Conservation (phyloP, 2,797 vertebrate species). For the Sarcophilus harrisii region DNA sequence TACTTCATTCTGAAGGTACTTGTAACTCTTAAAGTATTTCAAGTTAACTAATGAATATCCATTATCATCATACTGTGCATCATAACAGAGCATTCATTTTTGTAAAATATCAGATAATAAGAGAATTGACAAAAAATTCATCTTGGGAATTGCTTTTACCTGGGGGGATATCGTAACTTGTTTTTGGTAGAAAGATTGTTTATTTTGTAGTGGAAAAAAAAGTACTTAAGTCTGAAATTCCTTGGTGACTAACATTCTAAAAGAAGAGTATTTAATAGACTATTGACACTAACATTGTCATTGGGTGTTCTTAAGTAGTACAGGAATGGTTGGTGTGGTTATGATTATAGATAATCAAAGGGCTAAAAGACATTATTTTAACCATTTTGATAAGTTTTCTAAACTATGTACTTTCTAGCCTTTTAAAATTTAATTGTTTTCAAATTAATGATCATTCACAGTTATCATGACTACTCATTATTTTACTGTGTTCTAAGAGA, state of each 20-base stretch:
- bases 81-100: too few species aligned
- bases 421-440: conserved; percentile 48
- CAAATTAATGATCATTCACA: background rate
- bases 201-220: background rate
- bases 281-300: background rate
- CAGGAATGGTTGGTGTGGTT: background rate
- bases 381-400: conserved; percentile 25
- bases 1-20: too few species aligned
- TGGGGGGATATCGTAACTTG: background rate
- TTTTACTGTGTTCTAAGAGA: conserved; percentile 27
- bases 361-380: conserved; percentile 27
- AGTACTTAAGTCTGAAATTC: background rate
- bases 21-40: too few species aligned
- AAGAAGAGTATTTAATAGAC: background rate
- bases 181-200: background rate
- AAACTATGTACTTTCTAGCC: conserved; percentile 4
- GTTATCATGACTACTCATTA: conserved; percentile 25
- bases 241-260: background rate
- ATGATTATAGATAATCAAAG: conserved; percentile 43
- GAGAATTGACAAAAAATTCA: too few species aligned
- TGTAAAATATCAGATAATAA: too few species aligned
- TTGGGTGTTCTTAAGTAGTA: background rate
- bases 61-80: too few species aligned
- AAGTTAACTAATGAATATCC: too few species aligned
- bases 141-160: too few species aligned